Evolutionary conservation across 2,113 vertebrate genomes (phyloP).

Genomic region (Coryphaenoides rupestris): DNA sequence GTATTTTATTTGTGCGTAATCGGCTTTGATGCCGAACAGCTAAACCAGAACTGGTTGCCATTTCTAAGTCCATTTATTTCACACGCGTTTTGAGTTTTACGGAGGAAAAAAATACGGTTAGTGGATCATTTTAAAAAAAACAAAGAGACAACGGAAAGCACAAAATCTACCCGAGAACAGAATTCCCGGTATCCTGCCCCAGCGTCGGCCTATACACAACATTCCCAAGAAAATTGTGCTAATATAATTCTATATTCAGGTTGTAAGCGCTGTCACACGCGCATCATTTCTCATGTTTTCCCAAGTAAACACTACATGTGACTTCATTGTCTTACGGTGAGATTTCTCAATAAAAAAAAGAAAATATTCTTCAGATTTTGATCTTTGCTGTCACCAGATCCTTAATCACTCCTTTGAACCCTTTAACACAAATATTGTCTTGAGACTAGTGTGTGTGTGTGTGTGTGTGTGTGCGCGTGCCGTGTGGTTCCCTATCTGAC

Average conservation of each 20-base stretch:
- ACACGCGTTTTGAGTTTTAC: too few species aligned
- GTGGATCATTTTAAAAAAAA: too few species aligned
- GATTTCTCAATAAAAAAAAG: constrained; percentile 26
- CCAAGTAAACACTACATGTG: constrained; percentile 15
- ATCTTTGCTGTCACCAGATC: constrained; percentile 65
- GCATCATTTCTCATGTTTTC: neutral
- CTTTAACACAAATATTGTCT: constrained; percentile 55
- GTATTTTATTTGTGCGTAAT: too few species aligned
- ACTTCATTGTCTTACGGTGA: constrained; percentile 51
- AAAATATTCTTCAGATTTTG: constrained; percentile 12
- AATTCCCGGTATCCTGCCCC: neutral
- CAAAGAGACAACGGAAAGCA: too few species aligned
- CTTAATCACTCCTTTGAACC: constrained; percentile 60
- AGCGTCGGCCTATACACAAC: neutral
- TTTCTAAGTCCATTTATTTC: too few species aligned
- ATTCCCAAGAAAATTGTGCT: neutral
- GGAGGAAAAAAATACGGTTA: too few species aligned
- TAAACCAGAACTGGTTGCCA: too few species aligned
- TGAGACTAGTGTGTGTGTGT: constrained; percentile 23
- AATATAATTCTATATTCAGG: neutral
- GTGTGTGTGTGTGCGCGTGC: too few species aligned
- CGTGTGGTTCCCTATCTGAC: constrained; percentile 22
- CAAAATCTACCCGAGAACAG: neutral
- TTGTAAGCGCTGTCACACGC: neutral
- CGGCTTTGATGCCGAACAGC: too few species aligned